Conservation (phyloP, 1,140 invertebrate species). For the Metaphire vulgaris region DNA sequence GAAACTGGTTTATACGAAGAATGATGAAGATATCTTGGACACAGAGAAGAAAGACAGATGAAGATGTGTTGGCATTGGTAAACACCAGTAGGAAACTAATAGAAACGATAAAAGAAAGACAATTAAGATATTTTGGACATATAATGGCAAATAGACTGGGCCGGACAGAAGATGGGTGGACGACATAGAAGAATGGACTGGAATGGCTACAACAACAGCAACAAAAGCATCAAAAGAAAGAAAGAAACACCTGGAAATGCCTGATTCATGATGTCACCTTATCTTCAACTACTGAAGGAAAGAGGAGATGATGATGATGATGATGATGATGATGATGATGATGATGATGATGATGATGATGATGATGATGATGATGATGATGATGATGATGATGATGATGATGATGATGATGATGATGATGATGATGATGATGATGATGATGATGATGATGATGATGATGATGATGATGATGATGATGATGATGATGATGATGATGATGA, state of each 20-base stretch:
- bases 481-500: background rate
- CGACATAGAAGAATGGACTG: background rate
- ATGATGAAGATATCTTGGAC: too few relatives aligned
- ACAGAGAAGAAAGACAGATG: too few relatives aligned
- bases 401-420: background rate
- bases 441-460: background rate
- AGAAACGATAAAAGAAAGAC: too few relatives aligned
- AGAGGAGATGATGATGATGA: too few relatives aligned
- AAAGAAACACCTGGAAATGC: background rate
- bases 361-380: background rate
- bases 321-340: background rate
- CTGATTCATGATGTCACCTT: background rate
- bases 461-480: background rate
- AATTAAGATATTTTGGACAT: too few relatives aligned
- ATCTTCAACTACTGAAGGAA: background rate
- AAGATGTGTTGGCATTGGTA: too few relatives aligned
- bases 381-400: background rate
- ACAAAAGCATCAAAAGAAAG: background rate
- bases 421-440: background rate
- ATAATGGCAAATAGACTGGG: background rate
- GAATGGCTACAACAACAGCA: background rate
- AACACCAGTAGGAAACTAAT: too few relatives aligned
- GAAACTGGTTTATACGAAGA: too few relatives aligned
- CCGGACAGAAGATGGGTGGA: background rate
- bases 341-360: background rate